Percentiles rank a stretch among this genome's conserved stretches.
Evolutionary conservation across 2,797 vertebrate species (phyloP).

Genomic region (Gymnodraco acuticeps): DNA sequence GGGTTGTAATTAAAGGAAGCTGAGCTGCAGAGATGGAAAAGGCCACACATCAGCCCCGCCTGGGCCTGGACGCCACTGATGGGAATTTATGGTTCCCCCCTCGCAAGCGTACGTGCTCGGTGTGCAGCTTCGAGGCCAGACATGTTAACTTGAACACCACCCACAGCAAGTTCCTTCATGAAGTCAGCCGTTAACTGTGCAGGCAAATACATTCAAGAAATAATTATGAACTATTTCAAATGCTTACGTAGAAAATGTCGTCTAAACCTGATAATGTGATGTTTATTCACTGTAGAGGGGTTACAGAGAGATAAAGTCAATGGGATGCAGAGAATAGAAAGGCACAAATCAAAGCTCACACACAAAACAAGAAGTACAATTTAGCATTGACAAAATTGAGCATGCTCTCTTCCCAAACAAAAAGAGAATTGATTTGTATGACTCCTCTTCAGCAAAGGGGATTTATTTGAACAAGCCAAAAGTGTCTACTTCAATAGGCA

Average conservation of each 20-base stretch:
- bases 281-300: constrained; percentile 31
- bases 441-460: constrained; percentile 65
- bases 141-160: constrained; percentile 36
- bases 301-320: constrained; percentile 23
- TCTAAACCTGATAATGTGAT: background rate
- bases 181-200: background rate
- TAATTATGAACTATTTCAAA: constrained; percentile 23
- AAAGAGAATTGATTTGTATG: constrained; percentile 74
- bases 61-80: constrained; percentile 73
- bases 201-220: constrained; percentile 30
- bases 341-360: constrained; percentile 31
- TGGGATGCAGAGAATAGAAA: constrained; percentile 15
- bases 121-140: constrained; percentile 33
- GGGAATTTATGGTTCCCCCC: constrained; percentile 79
- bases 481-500: constrained; percentile 70
- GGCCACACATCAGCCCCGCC: constrained; percentile 76
- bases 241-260: constrained; percentile 13
- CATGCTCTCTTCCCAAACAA: constrained; percentile 59
- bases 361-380: constrained; percentile 44
- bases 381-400: constrained; percentile 56
- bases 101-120: constrained; percentile 44
- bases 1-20: constrained; percentile 84
- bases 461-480: constrained; percentile 71
- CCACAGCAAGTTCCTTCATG: constrained; percentile 1
- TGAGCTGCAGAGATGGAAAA: constrained; percentile 74